These are phyloP conservation scores for Sycophaga agraensis DNA, from an alignment of 1,140 invertebrate species.

Conservation along the genomic window DNA sequence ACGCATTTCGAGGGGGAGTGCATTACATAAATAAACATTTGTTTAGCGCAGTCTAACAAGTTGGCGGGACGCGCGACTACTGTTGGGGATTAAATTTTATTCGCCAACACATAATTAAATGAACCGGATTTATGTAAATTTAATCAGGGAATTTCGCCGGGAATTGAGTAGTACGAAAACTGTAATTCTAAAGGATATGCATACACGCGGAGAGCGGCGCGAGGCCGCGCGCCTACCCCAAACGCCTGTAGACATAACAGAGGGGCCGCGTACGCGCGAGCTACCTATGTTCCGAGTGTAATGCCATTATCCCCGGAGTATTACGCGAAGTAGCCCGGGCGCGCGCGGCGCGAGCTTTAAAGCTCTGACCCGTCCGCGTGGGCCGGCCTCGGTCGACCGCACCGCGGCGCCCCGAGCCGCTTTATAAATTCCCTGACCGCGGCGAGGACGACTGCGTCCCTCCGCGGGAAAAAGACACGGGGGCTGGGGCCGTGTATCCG, in stretches of 20 bases:
- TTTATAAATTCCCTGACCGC: no score
- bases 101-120: neutral
- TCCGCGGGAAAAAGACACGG: no score
- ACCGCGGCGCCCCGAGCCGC: no score
- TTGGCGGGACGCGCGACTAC: no score
- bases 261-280: no score
- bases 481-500: no score
- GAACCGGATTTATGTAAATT: neutral
- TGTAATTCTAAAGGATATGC: slow-evolving; percentile 5
- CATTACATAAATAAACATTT: no score
- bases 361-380: no score
- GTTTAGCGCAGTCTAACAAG: no score
- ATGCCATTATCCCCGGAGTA: slow-evolving; percentile 15
- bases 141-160: neutral
- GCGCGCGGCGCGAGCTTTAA: slow-evolving; percentile 2
- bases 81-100: no score
- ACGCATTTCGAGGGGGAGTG: no score
- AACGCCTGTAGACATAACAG: neutral
- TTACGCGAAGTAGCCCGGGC: slow-evolving; percentile 15
- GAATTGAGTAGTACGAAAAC: neutral
- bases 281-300: slow-evolving; percentile 8
- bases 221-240: neutral
- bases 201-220: neutral
- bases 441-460: neutral
- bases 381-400: no score